These are phyloP conservation scores for Pyrgilauda ruficollis DNA, from an alignment of 2,113 vertebrate genomes.

Conservation along the genomic window DNA sequence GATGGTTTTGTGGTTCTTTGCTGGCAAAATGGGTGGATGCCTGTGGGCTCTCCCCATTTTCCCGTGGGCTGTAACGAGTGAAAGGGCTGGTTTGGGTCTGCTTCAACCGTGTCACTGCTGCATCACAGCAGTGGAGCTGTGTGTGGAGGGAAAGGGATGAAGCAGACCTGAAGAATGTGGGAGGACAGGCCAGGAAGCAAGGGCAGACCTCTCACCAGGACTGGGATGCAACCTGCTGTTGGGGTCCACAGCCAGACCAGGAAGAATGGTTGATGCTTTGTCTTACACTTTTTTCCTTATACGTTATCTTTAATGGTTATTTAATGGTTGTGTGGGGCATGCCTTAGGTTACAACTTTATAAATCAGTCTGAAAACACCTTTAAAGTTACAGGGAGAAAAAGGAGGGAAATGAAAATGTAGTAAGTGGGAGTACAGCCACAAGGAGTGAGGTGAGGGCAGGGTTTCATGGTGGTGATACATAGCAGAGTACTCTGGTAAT, in stretches of 20 bases:
- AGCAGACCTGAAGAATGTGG: background rate
- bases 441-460: accelerated
- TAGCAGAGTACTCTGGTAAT: background rate
- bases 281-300: background rate
- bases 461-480: background rate
- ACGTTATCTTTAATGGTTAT: background rate
- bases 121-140: accelerated
- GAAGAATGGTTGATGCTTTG: background rate
- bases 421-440: background rate
- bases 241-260: background rate
- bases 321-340: background rate
- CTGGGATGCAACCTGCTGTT: background rate
- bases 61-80: accelerated
- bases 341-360: background rate
- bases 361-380: background rate
- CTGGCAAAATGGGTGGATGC: background rate
- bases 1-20: background rate
- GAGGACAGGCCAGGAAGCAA: background rate
- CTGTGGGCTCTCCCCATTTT: background rate
- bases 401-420: background rate
- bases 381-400: background rate
- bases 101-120: background rate
- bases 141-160: accelerated
- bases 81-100: background rate
- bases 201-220: background rate